Conservation (phyloP, 2,888 invertebrate species). For the Caenorhabditis sp. region DNA sequence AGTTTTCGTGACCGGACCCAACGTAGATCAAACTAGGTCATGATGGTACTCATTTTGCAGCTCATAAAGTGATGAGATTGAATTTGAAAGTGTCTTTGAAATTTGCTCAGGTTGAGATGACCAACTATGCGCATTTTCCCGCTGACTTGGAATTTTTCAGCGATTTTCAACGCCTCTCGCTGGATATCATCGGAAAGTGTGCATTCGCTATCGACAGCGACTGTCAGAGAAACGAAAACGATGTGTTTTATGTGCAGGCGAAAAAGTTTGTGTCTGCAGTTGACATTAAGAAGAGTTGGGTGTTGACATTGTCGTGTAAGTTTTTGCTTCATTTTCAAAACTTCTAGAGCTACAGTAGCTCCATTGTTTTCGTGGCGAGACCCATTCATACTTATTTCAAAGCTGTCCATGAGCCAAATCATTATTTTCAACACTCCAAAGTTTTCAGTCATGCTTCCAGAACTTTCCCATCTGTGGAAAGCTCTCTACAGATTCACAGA, state of each 20-base stretch:
- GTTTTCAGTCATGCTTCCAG: slow-evolving; percentile 66
- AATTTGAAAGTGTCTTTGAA: too few species aligned
- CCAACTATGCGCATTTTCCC: background rate
- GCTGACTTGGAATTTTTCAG: slow-evolving; percentile 57
- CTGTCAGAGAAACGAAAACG: slow-evolving; percentile 69
- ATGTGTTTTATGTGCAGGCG: slow-evolving; percentile 67
- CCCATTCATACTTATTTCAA: background rate
- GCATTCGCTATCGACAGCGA: slow-evolving; percentile 77
- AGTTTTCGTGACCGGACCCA: too few species aligned
- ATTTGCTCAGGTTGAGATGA: too few species aligned
- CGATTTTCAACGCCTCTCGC: slow-evolving; percentile 78
- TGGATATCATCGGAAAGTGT: slow-evolving; percentile 78
- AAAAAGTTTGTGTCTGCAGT: slow-evolving; percentile 29
- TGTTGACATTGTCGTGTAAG: slow-evolving; percentile 40
- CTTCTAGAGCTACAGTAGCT: background rate
- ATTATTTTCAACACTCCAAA: background rate
- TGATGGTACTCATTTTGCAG: too few species aligned
- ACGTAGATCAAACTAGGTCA: too few species aligned
- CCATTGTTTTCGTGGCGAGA: background rate
- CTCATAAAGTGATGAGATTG: too few species aligned
- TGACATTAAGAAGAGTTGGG: slow-evolving; percentile 43
- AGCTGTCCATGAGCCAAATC: background rate
- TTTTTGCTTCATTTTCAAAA: too few species aligned
- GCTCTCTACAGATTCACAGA: slow-evolving; percentile 57
- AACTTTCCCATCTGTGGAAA: slow-evolving; percentile 67